Percentiles rank a stretch among this genome's conserved stretches.
These are phyloP conservation scores for Dicycla oo DNA, from an alignment of 2,888 invertebrate species.

Conservation along the genomic window DNA sequence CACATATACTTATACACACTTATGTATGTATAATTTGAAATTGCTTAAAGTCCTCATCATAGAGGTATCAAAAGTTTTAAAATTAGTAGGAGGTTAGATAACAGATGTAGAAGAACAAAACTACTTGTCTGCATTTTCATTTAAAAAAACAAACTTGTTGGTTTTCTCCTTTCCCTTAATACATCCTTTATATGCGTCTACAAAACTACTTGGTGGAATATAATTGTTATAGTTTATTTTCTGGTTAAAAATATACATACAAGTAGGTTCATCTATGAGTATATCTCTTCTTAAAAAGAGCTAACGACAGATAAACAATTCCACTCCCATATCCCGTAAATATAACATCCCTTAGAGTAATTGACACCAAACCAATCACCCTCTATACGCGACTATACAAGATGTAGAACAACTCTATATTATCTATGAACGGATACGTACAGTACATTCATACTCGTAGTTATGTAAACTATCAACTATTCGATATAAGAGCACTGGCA, in stretches of 20 bases:
- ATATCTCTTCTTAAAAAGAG: conserved; percentile 48
- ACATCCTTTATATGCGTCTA: conserved; percentile 41
- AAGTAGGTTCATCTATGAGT: conserved; percentile 10
- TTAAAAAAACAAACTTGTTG: conserved; percentile 48
- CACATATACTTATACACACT: conserved; percentile 20
- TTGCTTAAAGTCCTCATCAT: conserved; percentile 36
- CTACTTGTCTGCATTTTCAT: conserved; percentile 26
- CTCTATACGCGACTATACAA: conserved; percentile 33
- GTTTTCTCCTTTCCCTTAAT: conserved; percentile 9
- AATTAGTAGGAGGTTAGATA: conserved; percentile 32
- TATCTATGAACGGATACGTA: conserved; percentile 67
- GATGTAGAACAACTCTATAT: conserved; percentile 42
- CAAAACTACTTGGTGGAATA: conserved; percentile 49
- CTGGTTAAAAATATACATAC: conserved; percentile 19
- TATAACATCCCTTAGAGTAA: conserved; percentile 52
- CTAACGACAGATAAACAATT: conserved; percentile 31
- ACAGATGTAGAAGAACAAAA: conserved; percentile 54
- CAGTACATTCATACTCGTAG: conserved; percentile 42
- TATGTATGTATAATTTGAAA: conserved; percentile 33
- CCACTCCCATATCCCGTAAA: conserved; percentile 8
- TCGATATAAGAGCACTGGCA: conserved; percentile 79
- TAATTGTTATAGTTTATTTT: conserved; percentile 24
- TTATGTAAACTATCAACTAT: conserved; percentile 56
- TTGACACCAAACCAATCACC: conserved; percentile 57
- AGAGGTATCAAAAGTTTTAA: conserved; percentile 47